phyloP scores from a whole-genome alignment of 2,888 invertebrate species.

The Eremobia ochroleuca region DNA sequence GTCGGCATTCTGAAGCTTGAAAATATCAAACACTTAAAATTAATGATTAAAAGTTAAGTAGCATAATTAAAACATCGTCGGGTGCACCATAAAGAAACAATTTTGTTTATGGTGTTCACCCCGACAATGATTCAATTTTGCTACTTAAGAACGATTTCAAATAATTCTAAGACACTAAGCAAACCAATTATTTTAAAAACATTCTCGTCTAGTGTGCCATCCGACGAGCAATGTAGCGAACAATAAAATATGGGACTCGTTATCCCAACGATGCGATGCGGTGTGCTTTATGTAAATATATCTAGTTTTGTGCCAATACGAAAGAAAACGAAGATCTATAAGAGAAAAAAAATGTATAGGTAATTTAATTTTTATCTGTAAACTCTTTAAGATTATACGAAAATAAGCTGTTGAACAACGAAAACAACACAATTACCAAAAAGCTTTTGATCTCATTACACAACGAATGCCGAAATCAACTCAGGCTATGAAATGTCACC shows the following conservation, averaged over 20 bases:
- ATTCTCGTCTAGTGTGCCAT: too few species aligned
- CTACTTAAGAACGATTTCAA: too few species aligned
- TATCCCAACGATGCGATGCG: not conserved
- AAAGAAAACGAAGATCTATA: not conserved
- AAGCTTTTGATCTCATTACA: conserved; percentile 41
- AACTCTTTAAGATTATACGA: not conserved
- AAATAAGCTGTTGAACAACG: not conserved
- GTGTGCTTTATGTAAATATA: not conserved
- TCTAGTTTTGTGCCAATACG: not conserved
- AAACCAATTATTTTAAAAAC: too few species aligned
- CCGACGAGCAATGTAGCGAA: not conserved
- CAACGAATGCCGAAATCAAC: conserved; percentile 19
- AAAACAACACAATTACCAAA: conserved; percentile 19
- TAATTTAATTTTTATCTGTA: too few species aligned
- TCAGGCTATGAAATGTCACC: conserved; percentile 16
- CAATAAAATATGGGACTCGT: not conserved
- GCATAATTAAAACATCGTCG: not conserved
- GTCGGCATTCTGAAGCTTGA: not conserved
- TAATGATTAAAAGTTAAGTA: not conserved
- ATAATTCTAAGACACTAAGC: too few species aligned
- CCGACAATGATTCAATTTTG: not conserved
- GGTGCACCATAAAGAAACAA: not conserved
- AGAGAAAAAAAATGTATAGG: not conserved
- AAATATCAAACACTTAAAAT: not conserved
- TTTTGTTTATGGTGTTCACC: not conserved